phyloP scores from a whole-genome alignment of 2,113 vertebrate species.

The Dendrocopos noguchii region DNA sequence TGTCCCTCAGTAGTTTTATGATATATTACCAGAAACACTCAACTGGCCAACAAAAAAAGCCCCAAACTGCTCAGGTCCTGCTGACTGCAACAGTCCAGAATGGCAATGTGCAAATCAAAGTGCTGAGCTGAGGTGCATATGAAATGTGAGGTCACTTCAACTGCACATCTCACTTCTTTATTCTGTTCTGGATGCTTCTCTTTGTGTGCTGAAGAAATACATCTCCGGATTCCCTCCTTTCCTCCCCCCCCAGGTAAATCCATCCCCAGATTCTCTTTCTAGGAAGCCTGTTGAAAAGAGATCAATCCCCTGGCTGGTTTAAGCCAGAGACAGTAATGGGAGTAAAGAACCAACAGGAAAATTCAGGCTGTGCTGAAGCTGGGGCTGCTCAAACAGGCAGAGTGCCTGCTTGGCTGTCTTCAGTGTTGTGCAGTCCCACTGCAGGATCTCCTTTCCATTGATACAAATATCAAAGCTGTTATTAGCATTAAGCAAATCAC shows the following conservation, averaged over 20 bases:
- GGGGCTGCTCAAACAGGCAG: background rate
- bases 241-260: background rate
- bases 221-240: background rate
- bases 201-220: background rate
- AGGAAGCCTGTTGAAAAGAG: background rate
- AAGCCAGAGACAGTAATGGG: background rate
- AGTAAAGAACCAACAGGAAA: background rate
- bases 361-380: background rate
- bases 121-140: background rate
- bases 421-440: background rate
- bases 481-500: conserved; percentile 28
- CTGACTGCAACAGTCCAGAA: background rate
- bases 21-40: background rate
- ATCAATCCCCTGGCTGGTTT: rapidly evolving
- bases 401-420: background rate
- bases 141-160: background rate
- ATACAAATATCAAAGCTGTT: background rate
- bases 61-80: background rate
- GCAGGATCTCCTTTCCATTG: background rate
- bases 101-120: background rate
- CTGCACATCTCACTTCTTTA: background rate
- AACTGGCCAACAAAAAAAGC: background rate
- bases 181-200: background rate
- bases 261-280: background rate
- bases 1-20: background rate